Base-by-base conservation (phyloP, 2,888 invertebrate genomes). In the Euplexia lucipara region DNA sequence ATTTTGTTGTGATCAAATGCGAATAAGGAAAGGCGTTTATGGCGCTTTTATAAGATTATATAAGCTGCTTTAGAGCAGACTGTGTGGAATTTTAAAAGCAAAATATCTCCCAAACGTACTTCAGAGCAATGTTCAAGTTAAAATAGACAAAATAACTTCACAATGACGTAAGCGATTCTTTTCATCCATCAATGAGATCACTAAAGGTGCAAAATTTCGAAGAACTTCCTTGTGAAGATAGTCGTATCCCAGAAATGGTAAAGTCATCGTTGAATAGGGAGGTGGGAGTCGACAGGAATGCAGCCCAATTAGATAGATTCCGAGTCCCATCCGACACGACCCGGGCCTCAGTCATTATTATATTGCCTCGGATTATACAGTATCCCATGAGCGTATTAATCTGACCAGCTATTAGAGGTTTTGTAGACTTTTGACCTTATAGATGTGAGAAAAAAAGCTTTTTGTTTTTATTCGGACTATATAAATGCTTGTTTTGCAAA, bases 291-390 rank as follows among this genome's bases (percentile, higher is more conserved):
- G 80, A 66, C 59, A 82, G 92, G 92, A 93, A 93, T 93, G 93
- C 83, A 78, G 89, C 88, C 90, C 91, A 92, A 93, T 92, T 92
- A 93, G 84, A 85, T 70, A 81, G 83, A 85, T 82, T 83, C 85
- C 82, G 81, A 84, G 84, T 83, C 70, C 70, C 63, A 79, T 79
- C 75, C 73, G 70, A 75, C 80, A 78, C 82, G 76, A 69, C 68
- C 68, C 42, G 59, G 42, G 61, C 65, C 68, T 20, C 42, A 56
- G 66, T 78, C 82, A 80, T 82, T 79, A 84, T 77, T 78, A 78
- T 82, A 82, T 78, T 67, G 63, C 68, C 51, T 37, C 35, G 61
- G 75, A 68, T 76, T 62, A 62, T 59, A 67, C 3, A 44, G 57
- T 16, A 54, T 51, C 20, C 26, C n/a, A 7, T 35, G 6, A 41